A percentile compares a stretch with the other conserved stretches of the same genome.
Conservation (phyloP, 2,888 invertebrate genomes). For the Bhutanitis thaidina region DNA sequence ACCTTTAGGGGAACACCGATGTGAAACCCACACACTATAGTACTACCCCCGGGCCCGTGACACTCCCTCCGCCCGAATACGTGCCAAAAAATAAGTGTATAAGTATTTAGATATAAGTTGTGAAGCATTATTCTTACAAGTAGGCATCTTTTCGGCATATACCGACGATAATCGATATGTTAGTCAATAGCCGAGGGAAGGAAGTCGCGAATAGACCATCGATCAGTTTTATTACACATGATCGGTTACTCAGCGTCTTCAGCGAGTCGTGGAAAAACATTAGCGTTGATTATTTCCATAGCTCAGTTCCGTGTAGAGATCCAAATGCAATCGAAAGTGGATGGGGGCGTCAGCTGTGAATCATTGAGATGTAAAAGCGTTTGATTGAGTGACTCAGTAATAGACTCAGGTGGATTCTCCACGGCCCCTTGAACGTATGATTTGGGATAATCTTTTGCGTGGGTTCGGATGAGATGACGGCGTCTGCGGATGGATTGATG, state of each 20-base stretch:
- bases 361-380: neutral
- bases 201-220: slow-evolving; percentile 1
- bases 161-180: neutral
- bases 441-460: slow-evolving; percentile 4
- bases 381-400: neutral
- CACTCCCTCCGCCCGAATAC: too few species aligned
- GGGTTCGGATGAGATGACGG: neutral
- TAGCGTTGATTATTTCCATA: too few species aligned
- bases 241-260: neutral
- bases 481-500: too few species aligned
- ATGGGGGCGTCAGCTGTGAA: neutral
- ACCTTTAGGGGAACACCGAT: too few species aligned
- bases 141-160: too few species aligned
- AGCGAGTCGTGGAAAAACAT: too few species aligned
- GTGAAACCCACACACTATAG: too few species aligned
- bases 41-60: too few species aligned
- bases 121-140: too few species aligned
- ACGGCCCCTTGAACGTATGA: neutral
- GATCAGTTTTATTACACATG: slow-evolving; percentile 6
- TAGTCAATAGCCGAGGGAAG: neutral
- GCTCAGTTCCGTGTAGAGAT: neutral
- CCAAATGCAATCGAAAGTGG: slow-evolving; percentile 2
- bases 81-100: too few species aligned
- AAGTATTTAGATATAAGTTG: too few species aligned
- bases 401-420: slow-evolving; percentile 7